Conservation (phyloP, 1,140 invertebrate species). For the Bombus superbus region DNA sequence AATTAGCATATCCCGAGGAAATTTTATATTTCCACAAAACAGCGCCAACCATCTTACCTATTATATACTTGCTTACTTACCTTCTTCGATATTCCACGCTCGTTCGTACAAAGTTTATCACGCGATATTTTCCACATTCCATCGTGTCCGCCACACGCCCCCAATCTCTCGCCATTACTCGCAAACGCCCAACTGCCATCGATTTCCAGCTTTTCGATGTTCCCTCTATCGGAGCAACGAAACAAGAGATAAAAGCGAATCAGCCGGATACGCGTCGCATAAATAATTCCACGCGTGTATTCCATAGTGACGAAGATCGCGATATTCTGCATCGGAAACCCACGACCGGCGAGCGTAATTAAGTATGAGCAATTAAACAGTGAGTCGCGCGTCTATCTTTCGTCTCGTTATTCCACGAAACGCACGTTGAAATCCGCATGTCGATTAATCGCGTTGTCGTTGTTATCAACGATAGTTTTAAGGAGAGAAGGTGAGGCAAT, state of each 20-base stretch:
- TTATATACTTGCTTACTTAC: no score
- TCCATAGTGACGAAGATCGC: constrained; percentile 8
- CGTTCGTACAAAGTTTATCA: no score
- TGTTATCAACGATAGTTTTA: constrained; percentile 43
- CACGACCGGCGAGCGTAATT: constrained; percentile 38
- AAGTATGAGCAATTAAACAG: constrained; percentile 58
- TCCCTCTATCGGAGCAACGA: not conserved
- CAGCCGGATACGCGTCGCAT: constrained; percentile 13
- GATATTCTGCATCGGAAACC: constrained; percentile 21
- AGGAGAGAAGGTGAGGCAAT: constrained; percentile 4
- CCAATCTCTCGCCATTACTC: no score
- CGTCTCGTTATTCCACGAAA: not conserved
- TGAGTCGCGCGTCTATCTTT: not conserved
- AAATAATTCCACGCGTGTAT: constrained; percentile 40
- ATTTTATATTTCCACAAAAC: no score
- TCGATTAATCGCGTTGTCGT: constrained; percentile 47
- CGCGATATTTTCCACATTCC: not conserved
- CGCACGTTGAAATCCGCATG: not conserved
- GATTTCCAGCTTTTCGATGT: not conserved
- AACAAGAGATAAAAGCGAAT: not conserved
- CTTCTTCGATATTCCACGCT: no score
- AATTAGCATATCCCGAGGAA: no score
- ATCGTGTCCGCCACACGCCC: not conserved
- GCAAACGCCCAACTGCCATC: no score
- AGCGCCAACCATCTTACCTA: no score